Conservation (phyloP, 37 sponge, comb jelly and placozoan species). For the Cladorhizidae sp. region DNA sequence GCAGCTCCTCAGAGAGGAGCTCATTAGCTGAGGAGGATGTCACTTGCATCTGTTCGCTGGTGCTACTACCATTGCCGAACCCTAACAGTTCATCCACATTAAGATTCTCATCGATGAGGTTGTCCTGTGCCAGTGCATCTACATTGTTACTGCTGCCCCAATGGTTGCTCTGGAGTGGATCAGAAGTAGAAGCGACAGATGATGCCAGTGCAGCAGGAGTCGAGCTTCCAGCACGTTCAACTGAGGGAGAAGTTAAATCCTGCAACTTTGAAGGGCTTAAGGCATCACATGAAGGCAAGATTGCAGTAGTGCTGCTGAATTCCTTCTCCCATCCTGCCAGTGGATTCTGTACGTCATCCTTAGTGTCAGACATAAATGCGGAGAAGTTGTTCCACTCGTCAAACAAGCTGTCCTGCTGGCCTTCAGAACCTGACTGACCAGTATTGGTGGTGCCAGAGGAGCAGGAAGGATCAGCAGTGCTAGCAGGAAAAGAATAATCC, state of each 20-base stretch:
- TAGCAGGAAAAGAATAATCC: conserved; percentile 3
- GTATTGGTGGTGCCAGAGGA: neutral
- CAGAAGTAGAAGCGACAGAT: neutral
- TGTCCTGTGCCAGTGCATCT: no score
- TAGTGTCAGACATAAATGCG: conserved; percentile 28
- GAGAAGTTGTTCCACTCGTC: conserved; percentile 65
- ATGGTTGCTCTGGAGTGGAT: neutral
- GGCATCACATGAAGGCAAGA: neutral
- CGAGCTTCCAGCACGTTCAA: neutral
- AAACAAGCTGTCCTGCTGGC: neutral
- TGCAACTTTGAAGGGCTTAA: neutral
- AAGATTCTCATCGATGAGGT: neutral
- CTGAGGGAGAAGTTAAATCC: neutral
- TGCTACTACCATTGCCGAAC: neutral
- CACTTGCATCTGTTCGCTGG: neutral
- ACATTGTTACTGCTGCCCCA: neutral
- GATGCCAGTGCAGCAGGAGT: neutral
- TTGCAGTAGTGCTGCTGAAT: neutral
- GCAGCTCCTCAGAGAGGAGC: conserved; percentile 12
- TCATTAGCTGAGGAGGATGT: neutral
- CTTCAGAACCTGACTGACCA: neutral
- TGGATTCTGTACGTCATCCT: neutral
- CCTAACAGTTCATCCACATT: conserved; percentile 21
- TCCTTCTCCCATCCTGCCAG: conserved; percentile 64
- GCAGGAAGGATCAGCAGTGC: no score